Conservation (phyloP, 2,888 invertebrate genomes). For the Macroteleia sp. region DNA sequence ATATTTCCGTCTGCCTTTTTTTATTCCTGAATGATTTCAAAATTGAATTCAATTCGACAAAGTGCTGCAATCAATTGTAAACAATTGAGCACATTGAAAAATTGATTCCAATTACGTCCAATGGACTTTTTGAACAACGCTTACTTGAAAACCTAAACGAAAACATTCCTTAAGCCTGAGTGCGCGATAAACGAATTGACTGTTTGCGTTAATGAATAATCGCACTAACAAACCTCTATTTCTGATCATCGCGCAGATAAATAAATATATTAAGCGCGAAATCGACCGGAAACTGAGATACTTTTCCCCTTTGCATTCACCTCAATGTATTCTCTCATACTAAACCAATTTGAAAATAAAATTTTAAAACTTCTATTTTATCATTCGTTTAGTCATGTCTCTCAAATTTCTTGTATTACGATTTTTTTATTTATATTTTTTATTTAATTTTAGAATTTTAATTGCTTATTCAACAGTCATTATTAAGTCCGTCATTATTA, state of each 20-base stretch:
- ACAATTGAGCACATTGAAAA: conserved; percentile 27
- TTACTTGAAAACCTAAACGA: conserved; percentile 4
- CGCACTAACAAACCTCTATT: conserved; percentile 14
- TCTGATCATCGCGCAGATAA: neutral
- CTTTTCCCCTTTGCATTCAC: too few species aligned
- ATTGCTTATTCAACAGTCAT: too few species aligned
- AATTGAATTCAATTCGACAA: conserved; percentile 26
- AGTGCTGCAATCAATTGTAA: conserved; percentile 21
- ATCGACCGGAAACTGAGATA: conserved; percentile 4
- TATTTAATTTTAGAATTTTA: too few species aligned
- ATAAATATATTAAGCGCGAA: conserved; percentile 9
- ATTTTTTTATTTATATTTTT: too few species aligned
- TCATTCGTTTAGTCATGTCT: too few species aligned
- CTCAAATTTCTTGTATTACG: too few species aligned
- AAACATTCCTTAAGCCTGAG: conserved; percentile 1
- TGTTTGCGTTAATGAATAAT: neutral
- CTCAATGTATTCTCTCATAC: too few species aligned
- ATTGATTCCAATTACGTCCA: conserved; percentile 26
- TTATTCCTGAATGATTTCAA: conserved; percentile 1
- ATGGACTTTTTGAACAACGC: conserved; percentile 10
- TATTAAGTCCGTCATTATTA: too few species aligned
- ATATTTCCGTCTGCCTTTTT: conserved; percentile 2
- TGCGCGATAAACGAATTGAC: conserved; percentile 1
- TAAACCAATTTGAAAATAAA: too few species aligned
- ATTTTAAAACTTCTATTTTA: too few species aligned